Evolutionary conservation across 1,140 invertebrate species (phyloP).

Genomic region (Thaumatotibia leucotreta): DNA sequence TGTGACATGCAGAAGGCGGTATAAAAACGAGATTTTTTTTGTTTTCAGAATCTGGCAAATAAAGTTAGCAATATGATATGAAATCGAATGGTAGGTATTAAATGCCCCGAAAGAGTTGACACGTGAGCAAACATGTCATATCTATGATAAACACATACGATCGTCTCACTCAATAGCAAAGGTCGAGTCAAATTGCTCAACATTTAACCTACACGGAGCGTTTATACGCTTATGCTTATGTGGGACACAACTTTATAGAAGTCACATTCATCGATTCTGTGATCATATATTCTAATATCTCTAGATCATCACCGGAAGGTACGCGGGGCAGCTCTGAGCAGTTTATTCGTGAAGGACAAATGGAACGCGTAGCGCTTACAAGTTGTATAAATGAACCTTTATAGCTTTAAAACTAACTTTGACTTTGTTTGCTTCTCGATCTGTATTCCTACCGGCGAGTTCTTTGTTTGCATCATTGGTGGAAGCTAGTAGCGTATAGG

Average conservation of each 20-base stretch:
- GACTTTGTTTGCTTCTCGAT: background rate
- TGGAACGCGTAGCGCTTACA: conserved; percentile 46
- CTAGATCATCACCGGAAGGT: conserved; percentile 42
- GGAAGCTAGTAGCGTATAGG: background rate
- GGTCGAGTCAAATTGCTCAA: conserved; percentile 16
- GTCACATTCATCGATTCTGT: background rate
- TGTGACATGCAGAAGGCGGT: too few relatives aligned
- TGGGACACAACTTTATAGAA: too few relatives aligned
- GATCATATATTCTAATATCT: conserved; percentile 18
- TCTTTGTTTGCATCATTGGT: conserved; percentile 14
- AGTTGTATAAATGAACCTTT: conserved; percentile 36
- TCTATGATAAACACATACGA: conserved; percentile 5
- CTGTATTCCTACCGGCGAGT: conserved; percentile 2
- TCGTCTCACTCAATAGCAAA: conserved; percentile 1
- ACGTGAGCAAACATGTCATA: background rate
- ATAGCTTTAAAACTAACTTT: conserved; percentile 12
- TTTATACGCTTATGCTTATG: conserved; percentile 17
- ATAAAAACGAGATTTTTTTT: too few relatives aligned
- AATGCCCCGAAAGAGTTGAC: background rate
- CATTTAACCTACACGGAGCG: conserved; percentile 1
- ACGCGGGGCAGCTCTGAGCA: conserved; percentile 28
- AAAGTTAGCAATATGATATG: too few relatives aligned
- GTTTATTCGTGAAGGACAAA: conserved; percentile 49
- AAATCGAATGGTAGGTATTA: too few relatives aligned
- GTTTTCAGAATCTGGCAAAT: too few relatives aligned